phyloP scores from a whole-genome alignment of 2,797 vertebrate species.

The Streptopelia turtur region DNA sequence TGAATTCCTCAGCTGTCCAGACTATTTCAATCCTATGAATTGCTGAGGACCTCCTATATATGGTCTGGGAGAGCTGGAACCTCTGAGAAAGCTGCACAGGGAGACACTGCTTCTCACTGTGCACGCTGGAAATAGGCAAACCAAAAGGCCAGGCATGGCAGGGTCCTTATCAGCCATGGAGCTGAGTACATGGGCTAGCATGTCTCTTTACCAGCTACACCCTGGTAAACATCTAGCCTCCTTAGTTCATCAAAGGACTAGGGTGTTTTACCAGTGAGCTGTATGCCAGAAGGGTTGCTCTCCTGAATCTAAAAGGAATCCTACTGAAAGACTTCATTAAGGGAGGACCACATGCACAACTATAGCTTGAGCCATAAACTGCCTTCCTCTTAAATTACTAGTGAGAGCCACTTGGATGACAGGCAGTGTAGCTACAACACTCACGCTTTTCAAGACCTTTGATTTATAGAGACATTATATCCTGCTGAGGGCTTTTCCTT shows the following conservation, averaged over 20 bases:
- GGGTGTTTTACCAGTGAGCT: not conserved
- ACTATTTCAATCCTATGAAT: not conserved
- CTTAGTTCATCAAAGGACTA: not conserved
- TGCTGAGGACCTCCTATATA: rapidly evolving
- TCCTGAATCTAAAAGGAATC: not conserved
- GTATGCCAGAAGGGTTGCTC: not conserved
- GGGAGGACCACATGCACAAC: not conserved
- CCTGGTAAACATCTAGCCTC: not conserved
- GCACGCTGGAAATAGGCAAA: not conserved
- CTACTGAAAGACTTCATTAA: not conserved
- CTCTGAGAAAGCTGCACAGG: not conserved
- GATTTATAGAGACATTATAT: not conserved
- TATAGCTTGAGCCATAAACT: not conserved
- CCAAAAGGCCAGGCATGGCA: not conserved
- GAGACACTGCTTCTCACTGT: not conserved
- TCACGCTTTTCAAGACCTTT: not conserved
- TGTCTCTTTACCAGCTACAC: not conserved
- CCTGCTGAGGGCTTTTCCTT: not conserved
- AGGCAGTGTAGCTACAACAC: not conserved
- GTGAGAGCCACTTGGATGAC: not conserved
- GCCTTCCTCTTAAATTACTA: not conserved
- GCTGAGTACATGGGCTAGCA: not conserved
- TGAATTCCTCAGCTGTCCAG: not conserved
- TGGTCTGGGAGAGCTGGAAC: not conserved
- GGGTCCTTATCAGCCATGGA: not conserved